Evolutionary conservation across 2,888 invertebrate genomes (phyloP).

Genomic region (Gymnoscelis rufifasciata): DNA sequence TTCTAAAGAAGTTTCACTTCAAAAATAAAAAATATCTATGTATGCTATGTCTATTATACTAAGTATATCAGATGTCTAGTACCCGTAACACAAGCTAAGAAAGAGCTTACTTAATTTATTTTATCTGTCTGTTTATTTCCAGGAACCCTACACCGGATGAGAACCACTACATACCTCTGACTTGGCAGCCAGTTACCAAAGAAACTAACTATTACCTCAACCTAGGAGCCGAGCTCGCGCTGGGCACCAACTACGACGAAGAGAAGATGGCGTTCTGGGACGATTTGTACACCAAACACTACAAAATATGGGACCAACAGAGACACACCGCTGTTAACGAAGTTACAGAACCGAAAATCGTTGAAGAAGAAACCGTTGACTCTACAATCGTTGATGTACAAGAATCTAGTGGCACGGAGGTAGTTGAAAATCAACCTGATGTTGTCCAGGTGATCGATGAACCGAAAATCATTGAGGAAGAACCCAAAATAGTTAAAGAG

Average conservation of each 20-base stretch:
- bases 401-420: background rate
- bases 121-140: constrained; percentile 26
- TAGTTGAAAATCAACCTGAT: background rate
- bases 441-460: background rate
- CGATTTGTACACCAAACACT: constrained; percentile 57
- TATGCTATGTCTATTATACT: no score
- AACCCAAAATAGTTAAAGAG: constrained; percentile 4
- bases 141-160: constrained; percentile 71
- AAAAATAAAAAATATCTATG: no score
- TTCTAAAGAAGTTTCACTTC: no score
- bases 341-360: background rate
- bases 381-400: background rate
- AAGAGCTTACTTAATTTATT: no score
- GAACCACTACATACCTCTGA: constrained; percentile 58
- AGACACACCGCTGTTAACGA: constrained; percentile 18
- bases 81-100: no score
- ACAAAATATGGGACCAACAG: constrained; percentile 61
- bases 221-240: constrained; percentile 52
- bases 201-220: constrained; percentile 59
- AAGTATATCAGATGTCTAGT: no score
- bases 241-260: constrained; percentile 52
- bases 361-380: background rate
- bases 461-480: constrained; percentile 1
- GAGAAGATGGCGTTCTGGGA: constrained; percentile 71
- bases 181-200: constrained; percentile 63